Evolutionary conservation across 2,888 invertebrate genomes (phyloP), one percentile per base, ranked within the genome.

Genomic region (Cheilosia vulpina): DNA sequence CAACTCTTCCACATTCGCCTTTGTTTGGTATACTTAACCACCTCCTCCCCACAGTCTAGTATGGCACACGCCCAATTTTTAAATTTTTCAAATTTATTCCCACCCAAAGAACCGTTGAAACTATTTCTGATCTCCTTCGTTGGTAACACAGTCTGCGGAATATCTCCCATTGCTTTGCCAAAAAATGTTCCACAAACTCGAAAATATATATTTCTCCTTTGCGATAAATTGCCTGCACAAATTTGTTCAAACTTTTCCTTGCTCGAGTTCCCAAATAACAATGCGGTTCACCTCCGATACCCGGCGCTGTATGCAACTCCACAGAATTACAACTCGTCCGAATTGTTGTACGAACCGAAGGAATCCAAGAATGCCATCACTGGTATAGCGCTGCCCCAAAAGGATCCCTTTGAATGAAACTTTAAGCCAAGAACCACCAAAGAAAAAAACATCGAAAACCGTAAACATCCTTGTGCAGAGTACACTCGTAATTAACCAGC

Each of bases 401-500:
- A 75, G n/a, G 27, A 63, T 65, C 17, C 65, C 43, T 63, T 65
- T 57, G 38, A 47, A 24, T 47, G 13, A 47, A 43, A 66, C 41
- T 60, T 68, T 41, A 4, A 60, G 13, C 60, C 41, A 62, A 72
- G 31, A 13, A 71, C 19, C 19, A 24, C 24, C 38, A 24, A 55
- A 5, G 6, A 17, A n/a, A 34, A 38, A 71, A 50, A 50, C 41
- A 58, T 50, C 34, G 15, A 38, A 21, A 45, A 11, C 41, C 6
- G 34, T 21, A n/a, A 19, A 58, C 38, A 43, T 55, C 21, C 57
- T 19, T 43, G 62, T 53, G 3, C 38, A 38, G 38, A 13, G 38
- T 38, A 24, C 24, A 34, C 27, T 57, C 50, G 63, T 63, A 78
- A 69, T 78, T 78, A 69, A 50, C 68, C 69, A 41, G 47, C 38